phyloP scores from a whole-genome alignment of 2,113 vertebrate genomes.

The Gopherus flavomarginatus region DNA sequence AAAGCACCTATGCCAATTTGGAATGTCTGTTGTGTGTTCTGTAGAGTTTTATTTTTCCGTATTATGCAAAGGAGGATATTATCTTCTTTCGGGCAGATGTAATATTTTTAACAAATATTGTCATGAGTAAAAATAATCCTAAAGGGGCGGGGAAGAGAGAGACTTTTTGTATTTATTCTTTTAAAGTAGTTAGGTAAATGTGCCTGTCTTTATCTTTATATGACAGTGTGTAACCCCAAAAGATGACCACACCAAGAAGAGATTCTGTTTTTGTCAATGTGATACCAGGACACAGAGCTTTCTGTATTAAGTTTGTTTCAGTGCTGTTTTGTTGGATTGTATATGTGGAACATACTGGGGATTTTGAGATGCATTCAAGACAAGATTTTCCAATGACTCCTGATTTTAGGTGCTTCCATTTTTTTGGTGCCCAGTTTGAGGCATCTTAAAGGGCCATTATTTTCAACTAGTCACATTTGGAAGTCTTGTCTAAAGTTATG shows the following conservation, averaged over 20 bases:
- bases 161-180: slow-evolving; percentile 77
- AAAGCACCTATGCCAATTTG: slow-evolving; percentile 32
- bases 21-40: slow-evolving; percentile 29
- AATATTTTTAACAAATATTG: slow-evolving; percentile 82
- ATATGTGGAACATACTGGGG: background rate
- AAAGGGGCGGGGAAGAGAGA: slow-evolving; percentile 30
- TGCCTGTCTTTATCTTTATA: background rate
- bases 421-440: background rate
- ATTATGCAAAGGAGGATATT: slow-evolving; percentile 64
- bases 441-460: background rate
- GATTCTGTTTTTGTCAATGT: background rate
- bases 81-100: slow-evolving; percentile 79
- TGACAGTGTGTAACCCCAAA: background rate
- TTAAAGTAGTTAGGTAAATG: slow-evolving; percentile 58
- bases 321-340: background rate
- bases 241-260: background rate
- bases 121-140: slow-evolving; percentile 69
- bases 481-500: background rate
- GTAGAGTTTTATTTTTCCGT: slow-evolving; percentile 83
- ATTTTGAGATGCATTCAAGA: background rate
- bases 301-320: background rate
- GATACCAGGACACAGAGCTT: background rate
- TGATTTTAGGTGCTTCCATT: background rate
- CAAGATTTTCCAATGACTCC: background rate
- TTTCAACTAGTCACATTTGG: background rate